These are phyloP conservation scores for Adelphocoris suturalis DNA, from an alignment of 2,888 invertebrate species.

Conservation along the genomic window DNA sequence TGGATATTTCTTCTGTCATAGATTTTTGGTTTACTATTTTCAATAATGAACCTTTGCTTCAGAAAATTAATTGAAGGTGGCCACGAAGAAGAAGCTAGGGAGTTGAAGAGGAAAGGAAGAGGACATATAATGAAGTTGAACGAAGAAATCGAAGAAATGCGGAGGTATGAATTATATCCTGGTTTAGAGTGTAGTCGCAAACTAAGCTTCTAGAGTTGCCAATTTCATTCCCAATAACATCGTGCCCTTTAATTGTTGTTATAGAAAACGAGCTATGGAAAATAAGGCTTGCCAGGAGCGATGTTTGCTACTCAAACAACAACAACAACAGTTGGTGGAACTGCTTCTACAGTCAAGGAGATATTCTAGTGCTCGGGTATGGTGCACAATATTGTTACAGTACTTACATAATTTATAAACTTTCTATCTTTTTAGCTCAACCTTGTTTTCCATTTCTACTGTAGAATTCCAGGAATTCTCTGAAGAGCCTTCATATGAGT, in stretches of 20 bases:
- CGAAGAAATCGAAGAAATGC: slow-evolving; percentile 84
- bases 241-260: not conserved
- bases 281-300: slow-evolving; percentile 81
- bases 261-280: slow-evolving; percentile 81
- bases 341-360: slow-evolving; percentile 80
- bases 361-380: slow-evolving; percentile 45
- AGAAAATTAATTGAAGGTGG: slow-evolving; percentile 81
- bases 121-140: slow-evolving; percentile 84
- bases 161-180: slow-evolving; percentile 15
- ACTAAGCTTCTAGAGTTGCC: too few species aligned
- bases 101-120: slow-evolving; percentile 85
- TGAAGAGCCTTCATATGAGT: slow-evolving; percentile 44
- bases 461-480: slow-evolving; percentile 50
- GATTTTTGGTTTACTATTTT: too few species aligned
- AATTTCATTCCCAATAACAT: not conserved
- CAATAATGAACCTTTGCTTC: too few species aligned
- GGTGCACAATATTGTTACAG: not conserved
- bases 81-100: slow-evolving; percentile 81
- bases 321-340: slow-evolving; percentile 81
- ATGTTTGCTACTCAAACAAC: slow-evolving; percentile 80
- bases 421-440: not conserved
- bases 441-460: not conserved
- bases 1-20: not conserved
- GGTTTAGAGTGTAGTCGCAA: too few species aligned
- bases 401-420: not conserved